Percentiles rank a stretch among this genome's conserved stretches.
phyloP scores from a whole-genome alignment of 2,113 vertebrate genomes.

The Phyllopteryx taeniolatus region DNA sequence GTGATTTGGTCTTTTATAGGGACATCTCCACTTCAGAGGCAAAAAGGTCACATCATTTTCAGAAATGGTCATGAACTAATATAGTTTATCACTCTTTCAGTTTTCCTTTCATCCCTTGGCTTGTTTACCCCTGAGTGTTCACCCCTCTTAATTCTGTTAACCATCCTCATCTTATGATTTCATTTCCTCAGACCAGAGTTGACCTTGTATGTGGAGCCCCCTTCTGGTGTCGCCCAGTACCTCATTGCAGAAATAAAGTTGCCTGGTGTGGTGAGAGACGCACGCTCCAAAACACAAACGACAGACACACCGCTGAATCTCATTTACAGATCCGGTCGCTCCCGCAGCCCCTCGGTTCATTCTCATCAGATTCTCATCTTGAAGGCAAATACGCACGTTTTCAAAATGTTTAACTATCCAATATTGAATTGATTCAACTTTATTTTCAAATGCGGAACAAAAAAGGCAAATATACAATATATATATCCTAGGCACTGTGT shows the following conservation, averaged over 20 bases:
- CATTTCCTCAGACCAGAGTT: constrained; percentile 68
- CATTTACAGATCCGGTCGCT: too few relatives aligned
- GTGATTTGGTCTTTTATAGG: constrained; percentile 8
- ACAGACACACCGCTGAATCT: neutral
- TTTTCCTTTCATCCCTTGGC: neutral
- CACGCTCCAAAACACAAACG: neutral
- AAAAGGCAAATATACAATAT: too few relatives aligned
- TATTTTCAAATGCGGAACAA: too few relatives aligned
- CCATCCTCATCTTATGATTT: neutral
- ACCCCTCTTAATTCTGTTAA: neutral
- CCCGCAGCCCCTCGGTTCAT: too few relatives aligned
- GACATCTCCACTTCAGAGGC: neutral
- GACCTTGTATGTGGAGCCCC: constrained; percentile 71
- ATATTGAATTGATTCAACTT: neutral
- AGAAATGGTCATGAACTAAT: neutral
- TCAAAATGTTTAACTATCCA: neutral
- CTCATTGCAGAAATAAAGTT: constrained; percentile 81
- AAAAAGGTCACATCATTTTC: constrained; percentile 31
- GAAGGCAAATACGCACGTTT: neutral
- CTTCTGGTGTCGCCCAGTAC: constrained; percentile 66
- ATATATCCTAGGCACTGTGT: too few relatives aligned
- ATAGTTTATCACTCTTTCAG: neutral
- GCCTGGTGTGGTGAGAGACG: constrained; percentile 79
- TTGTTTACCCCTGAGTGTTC: neutral
- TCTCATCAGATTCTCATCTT: too few relatives aligned